These are phyloP conservation scores for Pocillopora grandis DNA, from an alignment of 92 coral and sea anemone genomes.

Conservation along the genomic window DNA sequence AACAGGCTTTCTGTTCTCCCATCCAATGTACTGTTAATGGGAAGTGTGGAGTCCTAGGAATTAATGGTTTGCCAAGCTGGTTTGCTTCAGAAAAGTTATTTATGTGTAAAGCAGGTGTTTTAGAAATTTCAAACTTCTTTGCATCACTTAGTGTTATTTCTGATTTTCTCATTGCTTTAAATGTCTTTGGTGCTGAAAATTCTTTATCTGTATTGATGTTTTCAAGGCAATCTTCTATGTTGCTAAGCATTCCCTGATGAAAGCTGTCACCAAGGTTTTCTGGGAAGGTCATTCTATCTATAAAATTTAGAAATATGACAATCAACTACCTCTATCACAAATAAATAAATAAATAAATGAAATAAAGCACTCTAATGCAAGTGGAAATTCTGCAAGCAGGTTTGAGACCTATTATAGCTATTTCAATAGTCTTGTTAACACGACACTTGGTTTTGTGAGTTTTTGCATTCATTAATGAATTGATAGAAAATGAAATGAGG, in stretches of 20 bases:
- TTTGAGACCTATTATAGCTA: no score
- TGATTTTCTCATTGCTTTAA: neutral
- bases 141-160: neutral
- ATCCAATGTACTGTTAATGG: neutral
- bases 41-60: slow-evolving; percentile 35
- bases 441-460: no score
- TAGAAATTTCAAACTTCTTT: slow-evolving; percentile 20
- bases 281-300: slow-evolving; percentile 55
- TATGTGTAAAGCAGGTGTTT: slow-evolving; percentile 14
- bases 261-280: slow-evolving; percentile 66
- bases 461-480: no score
- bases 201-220: slow-evolving; percentile 6
- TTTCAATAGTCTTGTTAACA: no score
- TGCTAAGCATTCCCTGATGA: slow-evolving; percentile 47
- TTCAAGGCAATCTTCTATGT: neutral
- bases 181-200: neutral
- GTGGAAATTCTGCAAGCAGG: no score
- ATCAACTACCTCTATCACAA: neutral
- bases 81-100: neutral
- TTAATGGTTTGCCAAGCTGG: neutral
- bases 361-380: no score
- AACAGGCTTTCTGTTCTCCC: neutral
- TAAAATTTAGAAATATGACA: neutral
- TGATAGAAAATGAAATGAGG: no score
- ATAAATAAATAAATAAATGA: no score